A percentile compares a stretch with the other conserved stretches of the same genome.
phyloP scores from a whole-genome alignment of 1,140 invertebrate genomes.

The Nasonia vitripennis region DNA sequence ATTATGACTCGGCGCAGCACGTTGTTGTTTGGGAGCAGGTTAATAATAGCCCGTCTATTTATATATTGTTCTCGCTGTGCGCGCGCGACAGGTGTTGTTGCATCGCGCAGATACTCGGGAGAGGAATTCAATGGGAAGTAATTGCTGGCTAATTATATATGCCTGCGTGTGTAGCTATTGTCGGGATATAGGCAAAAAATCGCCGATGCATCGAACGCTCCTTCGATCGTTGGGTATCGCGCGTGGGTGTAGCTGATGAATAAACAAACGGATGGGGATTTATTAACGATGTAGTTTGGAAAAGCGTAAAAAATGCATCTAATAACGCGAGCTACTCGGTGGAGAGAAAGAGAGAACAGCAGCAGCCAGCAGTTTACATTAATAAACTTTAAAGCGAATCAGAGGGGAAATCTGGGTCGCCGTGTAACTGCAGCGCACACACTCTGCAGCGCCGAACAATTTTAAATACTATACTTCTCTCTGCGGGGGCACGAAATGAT shows the following conservation, averaged over 20 bases:
- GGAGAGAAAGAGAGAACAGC: slow-evolving; percentile 6
- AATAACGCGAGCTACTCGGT: too few species aligned
- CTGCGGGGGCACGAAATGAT: neutral
- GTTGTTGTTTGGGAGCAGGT: neutral
- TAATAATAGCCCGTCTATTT: slow-evolving; percentile 1
- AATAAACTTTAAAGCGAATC: neutral
- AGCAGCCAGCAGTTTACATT: neutral
- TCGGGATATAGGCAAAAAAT: too few species aligned
- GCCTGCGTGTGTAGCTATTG: neutral
- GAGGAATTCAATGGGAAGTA: neutral
- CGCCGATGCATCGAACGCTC: too few species aligned
- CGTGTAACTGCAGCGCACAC: neutral
- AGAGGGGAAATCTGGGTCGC: neutral
- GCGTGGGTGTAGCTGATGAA: too few species aligned
- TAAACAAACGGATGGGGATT: too few species aligned
- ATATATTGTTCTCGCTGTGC: slow-evolving; percentile 2
- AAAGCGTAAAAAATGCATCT: too few species aligned
- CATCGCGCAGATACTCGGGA: neutral
- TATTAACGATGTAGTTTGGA: too few species aligned
- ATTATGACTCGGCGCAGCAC: neutral
- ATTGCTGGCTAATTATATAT: neutral
- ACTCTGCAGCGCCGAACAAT: too few species aligned
- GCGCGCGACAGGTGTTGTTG: slow-evolving; percentile 4
- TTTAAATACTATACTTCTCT: neutral
- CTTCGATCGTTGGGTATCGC: too few species aligned